A percentile compares a stretch with the other conserved stretches of the same genome.
Evolutionary conservation across 2,888 invertebrate species (phyloP).

Genomic region (Stenotaenia linearis): DNA sequence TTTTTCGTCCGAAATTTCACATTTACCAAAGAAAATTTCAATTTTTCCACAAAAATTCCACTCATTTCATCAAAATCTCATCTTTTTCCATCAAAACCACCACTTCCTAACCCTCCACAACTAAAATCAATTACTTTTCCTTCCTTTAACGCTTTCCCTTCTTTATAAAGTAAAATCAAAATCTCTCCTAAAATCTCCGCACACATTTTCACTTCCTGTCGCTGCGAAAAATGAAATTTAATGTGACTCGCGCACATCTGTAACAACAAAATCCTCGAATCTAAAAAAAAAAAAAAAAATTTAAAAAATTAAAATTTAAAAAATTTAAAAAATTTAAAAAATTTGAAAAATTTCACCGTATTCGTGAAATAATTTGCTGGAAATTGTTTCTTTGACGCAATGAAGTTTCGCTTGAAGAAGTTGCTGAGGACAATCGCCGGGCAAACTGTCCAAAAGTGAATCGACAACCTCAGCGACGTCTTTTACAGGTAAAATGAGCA

Average conservation of each 20-base stretch:
- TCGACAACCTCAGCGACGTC: conserved; percentile 74
- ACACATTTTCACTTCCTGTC: conserved; percentile 75
- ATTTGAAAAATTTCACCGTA: conserved; percentile 55
- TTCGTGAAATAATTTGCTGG: conserved; percentile 65
- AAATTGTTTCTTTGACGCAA: conserved; percentile 73
- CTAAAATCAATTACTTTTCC: conserved; percentile 36
- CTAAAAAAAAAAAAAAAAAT: conserved; percentile 50
- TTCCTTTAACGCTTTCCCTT: conserved; percentile 46
- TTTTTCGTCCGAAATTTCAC: no score
- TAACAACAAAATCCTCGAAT: conserved; percentile 75
- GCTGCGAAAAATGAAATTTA: conserved; percentile 69
- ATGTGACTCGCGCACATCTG: conserved; percentile 79
- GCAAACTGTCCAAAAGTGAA: conserved; percentile 69
- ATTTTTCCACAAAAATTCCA: no score
- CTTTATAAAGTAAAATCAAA: conserved; percentile 58
- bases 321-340: background rate
- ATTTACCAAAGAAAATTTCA: no score
- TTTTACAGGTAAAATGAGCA: conserved; percentile 53
- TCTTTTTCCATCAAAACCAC: no score
- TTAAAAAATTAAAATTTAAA: background rate
- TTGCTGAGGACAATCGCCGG: conserved; percentile 62
- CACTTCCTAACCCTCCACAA: no score
- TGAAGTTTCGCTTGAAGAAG: conserved; percentile 73
- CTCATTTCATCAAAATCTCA: no score
- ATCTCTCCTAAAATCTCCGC: conserved; percentile 83